Base-by-base conservation (phyloP, 2,113 vertebrate genomes). In the Amblyopsis rosae region DNA sequence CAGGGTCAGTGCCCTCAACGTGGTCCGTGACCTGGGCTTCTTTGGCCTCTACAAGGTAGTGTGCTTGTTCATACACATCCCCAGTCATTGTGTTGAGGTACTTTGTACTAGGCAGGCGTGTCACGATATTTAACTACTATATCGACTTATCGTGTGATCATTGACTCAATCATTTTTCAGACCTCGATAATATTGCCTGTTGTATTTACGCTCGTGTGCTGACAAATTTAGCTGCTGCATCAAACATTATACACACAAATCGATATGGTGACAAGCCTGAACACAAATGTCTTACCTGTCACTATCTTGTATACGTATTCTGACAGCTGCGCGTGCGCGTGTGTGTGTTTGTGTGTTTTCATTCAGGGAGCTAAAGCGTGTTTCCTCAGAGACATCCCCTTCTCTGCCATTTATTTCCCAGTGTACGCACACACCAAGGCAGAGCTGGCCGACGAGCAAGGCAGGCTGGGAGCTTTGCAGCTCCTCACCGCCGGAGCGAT, bases 381-480 rank as follows among this genome's bases (percentile, higher is more conserved):
- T 89, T 99, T 99, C 91, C 93, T 99, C 84, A 94, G 98, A 87
- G 98, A 99, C 93, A 98, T 99, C 93, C 98, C 98, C 73, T 99
- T 99, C 93, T 99, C 98, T 49, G 98, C 96, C 59, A 99, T 99
- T 89, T 99, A 98, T 90, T 99, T 99, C 88, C 98, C 98, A 0
- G 96, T 94, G 69, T 99, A 99, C 63, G 98, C 98, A 75, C 98
- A 99, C 71, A 93, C 89, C 80, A 99, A 99, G 88, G 9, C 94
- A 32, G 51, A 79, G n/a, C 53, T 99, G 26, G 92, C 96, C 41
- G 96, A 99, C 83, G 98, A 99, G 70, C 88, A 93, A 0, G 97
- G 98, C 82, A 90, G 88, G 0, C 81, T 99, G 82, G 94, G 96
- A 76, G 70, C 96, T 19, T 60, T 99, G 69, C 96, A 98, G 92